Evolutionary conservation across 2,113 vertebrate genomes (phyloP).

Genomic region (Chrysochloris asiatica): DNA sequence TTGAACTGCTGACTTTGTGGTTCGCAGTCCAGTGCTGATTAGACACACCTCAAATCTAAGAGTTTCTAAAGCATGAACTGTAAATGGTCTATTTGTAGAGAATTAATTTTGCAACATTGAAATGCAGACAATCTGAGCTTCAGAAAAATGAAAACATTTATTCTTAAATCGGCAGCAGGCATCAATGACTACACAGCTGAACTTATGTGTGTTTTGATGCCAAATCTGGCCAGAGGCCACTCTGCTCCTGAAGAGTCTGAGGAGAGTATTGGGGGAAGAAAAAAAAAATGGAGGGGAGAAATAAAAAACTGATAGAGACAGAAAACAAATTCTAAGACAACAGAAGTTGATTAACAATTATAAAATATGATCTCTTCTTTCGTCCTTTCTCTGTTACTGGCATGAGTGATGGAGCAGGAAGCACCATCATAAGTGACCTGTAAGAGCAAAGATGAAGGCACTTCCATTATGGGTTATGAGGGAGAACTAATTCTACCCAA

Average conservation of each 20-base stretch:
- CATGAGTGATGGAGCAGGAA: neutral
- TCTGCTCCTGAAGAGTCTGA: neutral
- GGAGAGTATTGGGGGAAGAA: neutral
- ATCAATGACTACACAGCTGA: conserved; percentile 26
- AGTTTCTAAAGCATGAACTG: neutral
- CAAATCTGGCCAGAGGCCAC: neutral
- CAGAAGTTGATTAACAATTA: neutral
- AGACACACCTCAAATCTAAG: neutral
- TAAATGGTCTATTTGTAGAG: neutral
- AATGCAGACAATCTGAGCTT: conserved; percentile 24
- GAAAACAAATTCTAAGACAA: neutral
- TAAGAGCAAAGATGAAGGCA: neutral
- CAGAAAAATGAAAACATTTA: neutral
- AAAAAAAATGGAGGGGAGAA: too few relatives aligned
- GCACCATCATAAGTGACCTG: neutral
- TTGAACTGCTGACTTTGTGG: too few relatives aligned
- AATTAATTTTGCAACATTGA: neutral
- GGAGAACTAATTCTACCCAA: conserved; percentile 25
- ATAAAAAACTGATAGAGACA: neutral
- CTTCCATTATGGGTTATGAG: neutral
- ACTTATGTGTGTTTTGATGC: neutral
- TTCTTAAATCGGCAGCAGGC: conserved; percentile 28
- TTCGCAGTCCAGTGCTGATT: too few relatives aligned
- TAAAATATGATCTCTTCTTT: neutral
- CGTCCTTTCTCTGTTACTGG: neutral